Evolutionary conservation across 2,888 invertebrate species (phyloP).

Genomic region (Cheilosia impressa): DNA sequence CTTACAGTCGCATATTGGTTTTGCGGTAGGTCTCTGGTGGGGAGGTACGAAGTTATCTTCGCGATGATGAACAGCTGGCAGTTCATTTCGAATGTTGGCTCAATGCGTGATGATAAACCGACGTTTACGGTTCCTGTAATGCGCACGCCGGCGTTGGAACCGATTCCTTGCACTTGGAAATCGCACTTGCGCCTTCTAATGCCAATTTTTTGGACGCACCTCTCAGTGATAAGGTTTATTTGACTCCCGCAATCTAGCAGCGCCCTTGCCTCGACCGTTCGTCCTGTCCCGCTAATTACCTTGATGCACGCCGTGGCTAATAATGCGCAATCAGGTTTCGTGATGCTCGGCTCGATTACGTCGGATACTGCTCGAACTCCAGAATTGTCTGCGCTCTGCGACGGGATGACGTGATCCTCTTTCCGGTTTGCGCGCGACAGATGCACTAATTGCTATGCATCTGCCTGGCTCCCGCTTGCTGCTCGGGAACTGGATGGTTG

Average conservation of each 20-base stretch:
- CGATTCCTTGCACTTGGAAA: conserved; percentile 1
- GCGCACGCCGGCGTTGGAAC: conserved; percentile 8
- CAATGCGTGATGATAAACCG: neutral
- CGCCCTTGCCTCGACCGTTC: neutral
- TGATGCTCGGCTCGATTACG: neutral
- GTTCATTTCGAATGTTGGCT: conserved; percentile 1
- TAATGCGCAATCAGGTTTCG: neutral
- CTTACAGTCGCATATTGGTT: neutral
- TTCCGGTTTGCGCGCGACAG: neutral
- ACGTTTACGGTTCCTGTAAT: neutral
- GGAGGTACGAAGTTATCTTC: neutral
- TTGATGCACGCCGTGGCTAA: conserved; percentile 6
- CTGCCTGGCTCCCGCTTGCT: neutral
- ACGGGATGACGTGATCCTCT: neutral
- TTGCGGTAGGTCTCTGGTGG: neutral
- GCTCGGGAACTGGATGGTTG: neutral
- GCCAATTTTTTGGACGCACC: neutral
- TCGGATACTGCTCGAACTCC: neutral
- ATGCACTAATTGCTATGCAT: neutral
- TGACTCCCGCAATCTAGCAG: conserved; percentile 18
- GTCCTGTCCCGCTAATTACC: neutral
- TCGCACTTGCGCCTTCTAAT: neutral
- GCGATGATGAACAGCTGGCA: neutral
- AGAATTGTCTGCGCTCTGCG: neutral
- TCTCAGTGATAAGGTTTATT: conserved; percentile 1